Base-by-base conservation (phyloP, 2,797 vertebrate species). In the Oceanodroma leucorhoa region DNA sequence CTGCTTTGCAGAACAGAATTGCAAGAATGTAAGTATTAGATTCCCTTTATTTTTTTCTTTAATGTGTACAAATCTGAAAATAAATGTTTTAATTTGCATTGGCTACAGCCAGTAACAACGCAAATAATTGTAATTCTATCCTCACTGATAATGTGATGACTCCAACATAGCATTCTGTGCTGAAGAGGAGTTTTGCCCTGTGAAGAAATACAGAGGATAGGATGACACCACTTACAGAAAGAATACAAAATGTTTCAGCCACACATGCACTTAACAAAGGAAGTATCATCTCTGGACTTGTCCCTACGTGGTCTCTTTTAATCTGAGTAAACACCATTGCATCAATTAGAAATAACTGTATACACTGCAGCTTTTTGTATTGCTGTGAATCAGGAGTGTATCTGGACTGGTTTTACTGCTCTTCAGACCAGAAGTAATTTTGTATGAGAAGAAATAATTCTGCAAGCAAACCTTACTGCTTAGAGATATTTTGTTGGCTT, bases 391-490 rank as follows among this genome's bases (percentile, higher is more conserved):
- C 30, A 43, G 40, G 14, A 30, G 1, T 65, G 10, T 72, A 51
- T 94, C 76, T 73, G 46, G 46, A 87, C 20, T 20, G 30, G 18
- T 85, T 89, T 77, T 72, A 62, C 32, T 73, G 71, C 34, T 78
- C 5, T 64, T 82, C 72, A 54, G 40, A 43, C 22, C 7, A 69
- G 78, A 89, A 87, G 27, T 85, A 73, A 83, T 94, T 94, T 70
- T 51, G n/a, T 46, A 89, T 94, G 43, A 45, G 43, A 87, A 85
- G 51, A 91, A 95, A 87, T 73, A 87, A 87, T 77, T 87, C 60
- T 62, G n/a, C 57, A 87, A 78, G 55, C 64, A 87, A 89, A 14
- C 14, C 18, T 89, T n/a, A 40, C 30, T 83, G 43, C 62, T 72
- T 76, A 45, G 81, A 91, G 67, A 43, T 61, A 65, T 51, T 90